These are phyloP conservation scores for Drosophila subobscura DNA, from an alignment of 1,140 invertebrate species.

Conservation along the genomic window DNA sequence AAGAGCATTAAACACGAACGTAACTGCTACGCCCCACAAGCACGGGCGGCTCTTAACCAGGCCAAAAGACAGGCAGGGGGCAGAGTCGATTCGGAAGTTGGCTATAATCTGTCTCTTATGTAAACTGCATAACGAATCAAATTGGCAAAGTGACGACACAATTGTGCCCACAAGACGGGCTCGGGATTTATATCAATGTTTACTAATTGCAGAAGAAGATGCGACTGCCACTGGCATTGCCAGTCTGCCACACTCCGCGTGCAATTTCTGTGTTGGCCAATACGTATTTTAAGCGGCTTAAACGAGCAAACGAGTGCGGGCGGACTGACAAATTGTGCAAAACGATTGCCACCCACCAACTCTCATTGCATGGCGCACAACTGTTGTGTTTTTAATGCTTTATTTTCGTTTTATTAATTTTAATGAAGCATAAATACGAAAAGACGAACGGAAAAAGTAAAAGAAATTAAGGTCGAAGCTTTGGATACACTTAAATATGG, in stretches of 20 bases:
- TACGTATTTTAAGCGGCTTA: constrained; percentile 31
- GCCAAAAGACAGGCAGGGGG: no score
- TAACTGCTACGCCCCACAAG: constrained; percentile 1
- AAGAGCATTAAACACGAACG: constrained; percentile 25
- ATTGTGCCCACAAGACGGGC: constrained; percentile 19
- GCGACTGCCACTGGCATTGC: neutral
- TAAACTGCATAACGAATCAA: constrained; percentile 43
- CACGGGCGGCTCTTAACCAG: neutral
- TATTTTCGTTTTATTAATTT: constrained; percentile 15
- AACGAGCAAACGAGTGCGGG: neutral
- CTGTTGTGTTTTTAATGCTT: no score
- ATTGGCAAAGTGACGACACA: constrained; percentile 15
- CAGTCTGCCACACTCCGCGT: constrained; percentile 2
- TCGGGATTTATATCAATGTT: constrained; percentile 39
- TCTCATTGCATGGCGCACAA: neutral
- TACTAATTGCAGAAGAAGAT: constrained; percentile 56
- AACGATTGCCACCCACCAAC: constrained; percentile 30
- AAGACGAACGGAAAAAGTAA: no score
- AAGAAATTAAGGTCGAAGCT: no score
- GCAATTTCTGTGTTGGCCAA: constrained; percentile 29
- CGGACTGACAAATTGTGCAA: constrained; percentile 43
- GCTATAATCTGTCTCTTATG: constrained; percentile 32
- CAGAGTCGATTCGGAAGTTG: no score
- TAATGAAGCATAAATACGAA: constrained; percentile 33
- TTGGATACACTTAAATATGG: no score